Evolutionary conservation across 2,888 invertebrate genomes (phyloP).

Genomic region (Ormyrus thymus): DNA sequence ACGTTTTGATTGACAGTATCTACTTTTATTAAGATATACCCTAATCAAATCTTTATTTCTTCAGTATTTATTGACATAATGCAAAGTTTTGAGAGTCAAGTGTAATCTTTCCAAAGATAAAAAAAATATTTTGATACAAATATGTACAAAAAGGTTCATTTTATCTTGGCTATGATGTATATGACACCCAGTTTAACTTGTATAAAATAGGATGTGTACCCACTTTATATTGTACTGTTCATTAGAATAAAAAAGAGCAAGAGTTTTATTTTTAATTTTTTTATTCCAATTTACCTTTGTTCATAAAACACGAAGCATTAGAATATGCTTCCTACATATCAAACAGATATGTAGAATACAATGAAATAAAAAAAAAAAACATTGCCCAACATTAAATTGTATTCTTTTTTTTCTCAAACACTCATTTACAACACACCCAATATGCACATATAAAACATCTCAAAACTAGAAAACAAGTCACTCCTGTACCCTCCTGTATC

Average conservation of each 20-base stretch:
- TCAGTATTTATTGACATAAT: constrained; percentile 34
- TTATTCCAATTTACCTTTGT: constrained; percentile 47
- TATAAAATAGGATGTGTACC: constrained; percentile 52
- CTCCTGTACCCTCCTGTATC: constrained; percentile 32
- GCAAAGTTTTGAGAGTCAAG: constrained; percentile 18
- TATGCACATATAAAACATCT: constrained; percentile 53
- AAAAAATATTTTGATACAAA: constrained; percentile 54
- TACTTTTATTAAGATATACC: constrained; percentile 42
- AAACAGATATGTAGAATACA: constrained; percentile 44
- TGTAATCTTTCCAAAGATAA: constrained; percentile 53
- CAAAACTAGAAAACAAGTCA: constrained; percentile 56
- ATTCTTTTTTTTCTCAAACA: constrained; percentile 45
- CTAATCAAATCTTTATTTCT: constrained; percentile 46
- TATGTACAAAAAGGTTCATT: constrained; percentile 51
- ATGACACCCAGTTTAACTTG: constrained; percentile 43
- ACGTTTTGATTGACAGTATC: constrained; percentile 29
- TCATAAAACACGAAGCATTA: constrained; percentile 43
- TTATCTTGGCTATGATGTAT: constrained; percentile 51
- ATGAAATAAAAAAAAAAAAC: constrained; percentile 53
- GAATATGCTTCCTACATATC: constrained; percentile 35
- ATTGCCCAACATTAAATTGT: constrained; percentile 46
- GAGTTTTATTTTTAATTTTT: constrained; percentile 51
- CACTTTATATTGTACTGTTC: constrained; percentile 52
- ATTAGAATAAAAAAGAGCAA: constrained; percentile 51
- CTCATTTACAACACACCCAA: constrained; percentile 47